These are phyloP conservation scores for Bucco capensis DNA, from an alignment of 2,113 vertebrate genomes.

Conservation along the genomic window DNA sequence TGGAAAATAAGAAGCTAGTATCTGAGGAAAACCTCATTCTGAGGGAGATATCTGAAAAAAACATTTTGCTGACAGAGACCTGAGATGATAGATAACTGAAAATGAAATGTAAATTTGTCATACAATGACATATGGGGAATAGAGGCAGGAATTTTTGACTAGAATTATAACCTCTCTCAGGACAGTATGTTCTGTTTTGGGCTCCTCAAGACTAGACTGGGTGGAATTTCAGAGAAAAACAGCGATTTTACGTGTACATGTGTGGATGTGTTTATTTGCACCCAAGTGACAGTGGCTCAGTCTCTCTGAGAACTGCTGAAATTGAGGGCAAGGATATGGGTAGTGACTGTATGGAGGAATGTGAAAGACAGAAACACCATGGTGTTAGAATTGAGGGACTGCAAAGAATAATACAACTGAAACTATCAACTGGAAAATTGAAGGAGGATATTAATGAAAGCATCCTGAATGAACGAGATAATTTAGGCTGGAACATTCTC, in stretches of 20 bases:
- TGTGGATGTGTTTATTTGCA: background rate
- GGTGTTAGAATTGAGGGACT: background rate
- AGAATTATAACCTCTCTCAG: background rate
- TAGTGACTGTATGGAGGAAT: background rate
- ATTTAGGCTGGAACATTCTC: background rate
- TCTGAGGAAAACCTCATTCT: background rate
- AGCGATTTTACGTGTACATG: background rate
- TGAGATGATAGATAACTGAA: background rate
- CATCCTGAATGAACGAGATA: background rate
- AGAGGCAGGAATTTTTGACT: background rate
- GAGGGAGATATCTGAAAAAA: background rate
- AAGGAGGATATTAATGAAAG: background rate
- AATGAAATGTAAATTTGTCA: background rate
- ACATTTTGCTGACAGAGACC: background rate
- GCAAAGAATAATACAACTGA: background rate
- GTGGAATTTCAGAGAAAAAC: background rate
- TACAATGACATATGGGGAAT: background rate
- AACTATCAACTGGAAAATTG: slow-evolving; percentile 15
- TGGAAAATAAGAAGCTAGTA: background rate
- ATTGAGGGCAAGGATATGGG: background rate
- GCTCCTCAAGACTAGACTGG: background rate
- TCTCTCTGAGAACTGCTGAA: background rate
- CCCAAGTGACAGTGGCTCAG: background rate
- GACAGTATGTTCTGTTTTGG: background rate
- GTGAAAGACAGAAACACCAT: background rate